Evolutionary conservation across 2,797 vertebrate species (phyloP).

Genomic region (Myotis planiceps): DNA sequence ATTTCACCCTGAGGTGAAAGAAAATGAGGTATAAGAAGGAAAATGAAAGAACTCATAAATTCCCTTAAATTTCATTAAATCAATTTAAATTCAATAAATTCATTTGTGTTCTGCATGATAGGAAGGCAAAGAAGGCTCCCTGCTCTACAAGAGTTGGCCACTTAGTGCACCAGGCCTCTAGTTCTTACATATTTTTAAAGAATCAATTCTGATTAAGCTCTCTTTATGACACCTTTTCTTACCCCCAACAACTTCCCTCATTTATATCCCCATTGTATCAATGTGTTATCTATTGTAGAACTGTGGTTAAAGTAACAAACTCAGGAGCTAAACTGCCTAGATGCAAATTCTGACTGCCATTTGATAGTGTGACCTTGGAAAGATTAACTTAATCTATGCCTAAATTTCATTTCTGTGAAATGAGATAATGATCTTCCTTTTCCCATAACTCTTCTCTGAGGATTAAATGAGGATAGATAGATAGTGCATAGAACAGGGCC

Average conservation of each 20-base stretch:
- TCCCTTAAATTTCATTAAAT: constrained; percentile 16
- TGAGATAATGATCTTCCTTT: neutral
- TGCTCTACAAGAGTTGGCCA: neutral
- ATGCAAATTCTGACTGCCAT: neutral
- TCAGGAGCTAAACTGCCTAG: neutral
- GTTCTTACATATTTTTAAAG: neutral
- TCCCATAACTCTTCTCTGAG: neutral
- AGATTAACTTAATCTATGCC: neutral
- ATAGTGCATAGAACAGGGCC: neutral
- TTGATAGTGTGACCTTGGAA: neutral
- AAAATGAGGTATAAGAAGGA: neutral
- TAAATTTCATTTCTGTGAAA: neutral
- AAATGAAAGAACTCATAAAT: neutral
- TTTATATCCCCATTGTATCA: neutral
- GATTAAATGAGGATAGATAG: neutral
- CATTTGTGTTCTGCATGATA: neutral
- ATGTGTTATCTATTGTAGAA: neutral
- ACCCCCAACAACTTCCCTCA: neutral
- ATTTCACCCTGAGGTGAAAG: neutral
- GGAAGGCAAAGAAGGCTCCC: neutral
- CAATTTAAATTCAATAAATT: neutral
- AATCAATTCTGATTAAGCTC: neutral
- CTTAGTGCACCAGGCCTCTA: no score
- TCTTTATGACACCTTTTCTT: neutral
- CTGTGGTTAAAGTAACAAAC: neutral